Evolutionary conservation across 2,113 vertebrate species (phyloP).

Genomic region (Malurus cyaneus): DNA sequence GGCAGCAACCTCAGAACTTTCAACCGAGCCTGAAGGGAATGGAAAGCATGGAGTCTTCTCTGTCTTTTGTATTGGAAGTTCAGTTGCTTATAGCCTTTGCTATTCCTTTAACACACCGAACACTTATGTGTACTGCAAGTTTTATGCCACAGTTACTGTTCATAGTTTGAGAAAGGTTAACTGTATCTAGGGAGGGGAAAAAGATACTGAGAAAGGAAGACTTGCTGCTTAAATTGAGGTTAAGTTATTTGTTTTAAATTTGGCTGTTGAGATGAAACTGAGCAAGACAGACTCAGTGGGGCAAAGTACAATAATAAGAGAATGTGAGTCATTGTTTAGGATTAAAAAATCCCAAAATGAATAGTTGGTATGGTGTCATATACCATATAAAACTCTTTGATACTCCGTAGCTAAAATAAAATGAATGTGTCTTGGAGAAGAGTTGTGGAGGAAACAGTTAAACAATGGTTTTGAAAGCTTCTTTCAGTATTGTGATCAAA

Average conservation of each 20-base stretch:
- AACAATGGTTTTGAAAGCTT: background rate
- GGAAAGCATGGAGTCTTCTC: background rate
- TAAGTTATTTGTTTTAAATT: background rate
- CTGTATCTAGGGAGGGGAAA: accelerated
- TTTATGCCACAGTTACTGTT: background rate
- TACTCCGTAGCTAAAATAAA: background rate
- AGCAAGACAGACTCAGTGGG: background rate
- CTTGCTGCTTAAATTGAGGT: background rate
- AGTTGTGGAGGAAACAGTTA: background rate
- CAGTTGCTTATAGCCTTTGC: background rate
- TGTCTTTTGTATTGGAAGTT: background rate
- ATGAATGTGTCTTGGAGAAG: background rate
- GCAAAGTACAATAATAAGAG: background rate
- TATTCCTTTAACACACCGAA: background rate
- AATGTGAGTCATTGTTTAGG: background rate
- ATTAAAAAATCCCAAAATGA: accelerated
- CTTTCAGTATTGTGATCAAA: background rate
- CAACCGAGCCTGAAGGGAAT: background rate
- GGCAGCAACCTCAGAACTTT: background rate
- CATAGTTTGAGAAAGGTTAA: background rate
- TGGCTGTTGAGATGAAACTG: background rate
- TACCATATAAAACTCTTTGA: background rate
- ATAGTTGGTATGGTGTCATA: background rate
- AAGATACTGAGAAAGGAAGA: background rate
- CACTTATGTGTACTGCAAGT: background rate